Evolutionary conservation across 2,888 invertebrate genomes (phyloP), one percentile per base, ranked within the genome.

Genomic region (Pteria penguin): DNA sequence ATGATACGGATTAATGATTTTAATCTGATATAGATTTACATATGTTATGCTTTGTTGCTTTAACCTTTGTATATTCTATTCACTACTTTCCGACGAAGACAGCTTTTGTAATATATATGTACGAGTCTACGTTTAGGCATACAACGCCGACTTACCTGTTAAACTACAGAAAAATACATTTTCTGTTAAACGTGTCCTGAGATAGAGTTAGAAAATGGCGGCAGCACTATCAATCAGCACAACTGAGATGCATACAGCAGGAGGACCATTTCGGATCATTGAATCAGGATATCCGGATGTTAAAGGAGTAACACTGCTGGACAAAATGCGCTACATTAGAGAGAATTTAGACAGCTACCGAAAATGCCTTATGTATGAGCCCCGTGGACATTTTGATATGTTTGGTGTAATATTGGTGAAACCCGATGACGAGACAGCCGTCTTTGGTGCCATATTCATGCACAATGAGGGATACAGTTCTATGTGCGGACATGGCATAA

Each of bases 401-500:
- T 92, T 90, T 78, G 92, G 90, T 3, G 91, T 86, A 0, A 58
- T 91, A 32, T 66, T 92, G 33, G 86, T 89, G 85, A 58, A 82
- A 22, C 86, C 91, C 2, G 87, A 90, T 60, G 68, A 69, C 2
- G 82, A 84, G 1, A 83, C 80, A n/a, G 90, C 90, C 4, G 87
- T 91, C 71, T 57, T 91, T n/a, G 91, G 81, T 0, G 90, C 87
- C 5, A 78, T 92, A 27, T 92, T 92, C 71, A 82, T 91, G 57
- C 87, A 92, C 80, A 91, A 92, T 75, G 89, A 88, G 70, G 92
- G 92, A 3, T 91, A 91, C 81, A 89, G 90, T 69, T 86, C 91
- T 0, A 92, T 92, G 92, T 92, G 92, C 78, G 92, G 92, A 0
- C 92, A 92, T 72, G 92, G 86, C 2, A 83, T 89, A 24, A 90